Conservation (phyloP, 2,113 vertebrate genomes). For the Lepisosteus osseus region DNA sequence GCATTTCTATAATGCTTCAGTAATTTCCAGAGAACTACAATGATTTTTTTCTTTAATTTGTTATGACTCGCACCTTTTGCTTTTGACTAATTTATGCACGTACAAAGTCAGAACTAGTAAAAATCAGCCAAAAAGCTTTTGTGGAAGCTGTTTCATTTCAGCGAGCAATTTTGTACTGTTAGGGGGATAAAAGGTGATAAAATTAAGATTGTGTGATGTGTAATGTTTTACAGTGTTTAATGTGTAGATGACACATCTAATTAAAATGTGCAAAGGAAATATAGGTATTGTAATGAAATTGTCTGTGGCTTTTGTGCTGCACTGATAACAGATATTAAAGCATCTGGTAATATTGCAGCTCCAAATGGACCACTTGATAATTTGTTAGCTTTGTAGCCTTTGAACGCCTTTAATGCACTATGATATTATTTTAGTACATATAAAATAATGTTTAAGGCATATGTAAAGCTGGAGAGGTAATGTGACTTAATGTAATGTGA, state of each 20-base stretch:
- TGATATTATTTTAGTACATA: no score
- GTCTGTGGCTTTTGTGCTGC: constrained; percentile 1
- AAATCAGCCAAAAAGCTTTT: no score
- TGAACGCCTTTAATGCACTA: no score
- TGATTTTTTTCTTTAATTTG: no score
- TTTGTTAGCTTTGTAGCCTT: no score
- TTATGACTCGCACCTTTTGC: constrained; percentile 31
- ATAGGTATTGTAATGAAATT: constrained; percentile 37
- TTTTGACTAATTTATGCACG: constrained; percentile 36
- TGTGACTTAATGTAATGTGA: no score
- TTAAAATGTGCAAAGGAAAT: constrained; percentile 61
- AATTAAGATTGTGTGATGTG: constrained; percentile 27
- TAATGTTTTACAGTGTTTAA: constrained; percentile 30
- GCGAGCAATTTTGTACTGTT: constrained; percentile 35
- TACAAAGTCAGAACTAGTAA: background rate
- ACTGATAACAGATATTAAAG: background rate
- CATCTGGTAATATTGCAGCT: no score
- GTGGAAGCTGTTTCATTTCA: constrained; percentile 15
- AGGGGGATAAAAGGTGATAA: constrained; percentile 37
- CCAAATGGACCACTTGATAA: no score
- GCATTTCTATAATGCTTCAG: no score
- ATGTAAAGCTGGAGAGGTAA: no score
- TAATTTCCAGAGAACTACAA: no score
- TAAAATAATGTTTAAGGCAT: no score
- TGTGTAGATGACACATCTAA: constrained; percentile 59